Evolutionary conservation across 53 echinoderm and acorn worm species (phyloP).

Genomic region (Temnopleurus reevesii): DNA sequence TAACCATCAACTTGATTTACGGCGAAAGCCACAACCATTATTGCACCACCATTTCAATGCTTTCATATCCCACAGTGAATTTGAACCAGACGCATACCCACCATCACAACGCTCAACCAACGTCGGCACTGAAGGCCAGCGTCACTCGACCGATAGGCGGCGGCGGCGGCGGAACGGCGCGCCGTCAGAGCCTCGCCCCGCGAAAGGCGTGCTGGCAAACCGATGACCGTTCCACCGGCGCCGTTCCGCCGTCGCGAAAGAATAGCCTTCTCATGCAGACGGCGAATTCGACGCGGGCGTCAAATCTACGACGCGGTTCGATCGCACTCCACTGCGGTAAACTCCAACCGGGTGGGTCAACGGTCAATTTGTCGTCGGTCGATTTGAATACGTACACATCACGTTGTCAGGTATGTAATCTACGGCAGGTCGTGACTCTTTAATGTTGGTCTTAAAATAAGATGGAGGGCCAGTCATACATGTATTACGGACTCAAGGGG

Average conservation of each 20-base stretch:
- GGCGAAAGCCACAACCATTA: too few relatives aligned
- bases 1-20: too few relatives aligned
- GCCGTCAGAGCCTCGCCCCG: slow-evolving; percentile 60
- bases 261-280: slow-evolving; percentile 75
- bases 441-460: too few relatives aligned
- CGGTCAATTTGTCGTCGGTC: slow-evolving; percentile 79
- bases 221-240: neutral
- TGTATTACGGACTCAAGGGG: too few relatives aligned
- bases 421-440: too few relatives aligned
- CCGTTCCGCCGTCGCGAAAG: slow-evolving; percentile 66
- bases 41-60: too few relatives aligned
- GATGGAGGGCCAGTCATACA: too few relatives aligned
- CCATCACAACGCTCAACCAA: slow-evolving; percentile 34
- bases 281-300: slow-evolving; percentile 36
- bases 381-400: slow-evolving; percentile 75
- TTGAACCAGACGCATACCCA: neutral
- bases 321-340: slow-evolving; percentile 71
- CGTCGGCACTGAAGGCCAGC: slow-evolving; percentile 22
- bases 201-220: slow-evolving; percentile 22
- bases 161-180: slow-evolving; percentile 22
- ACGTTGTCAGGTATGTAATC: slow-evolving; percentile 58
- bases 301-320: slow-evolving; percentile 74
- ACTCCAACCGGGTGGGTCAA: slow-evolving; percentile 77
- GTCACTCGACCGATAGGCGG: neutral
- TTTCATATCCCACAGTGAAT: neutral